Base-by-base conservation (phyloP, 2,888 invertebrate species). In the Congeria kusceri region DNA sequence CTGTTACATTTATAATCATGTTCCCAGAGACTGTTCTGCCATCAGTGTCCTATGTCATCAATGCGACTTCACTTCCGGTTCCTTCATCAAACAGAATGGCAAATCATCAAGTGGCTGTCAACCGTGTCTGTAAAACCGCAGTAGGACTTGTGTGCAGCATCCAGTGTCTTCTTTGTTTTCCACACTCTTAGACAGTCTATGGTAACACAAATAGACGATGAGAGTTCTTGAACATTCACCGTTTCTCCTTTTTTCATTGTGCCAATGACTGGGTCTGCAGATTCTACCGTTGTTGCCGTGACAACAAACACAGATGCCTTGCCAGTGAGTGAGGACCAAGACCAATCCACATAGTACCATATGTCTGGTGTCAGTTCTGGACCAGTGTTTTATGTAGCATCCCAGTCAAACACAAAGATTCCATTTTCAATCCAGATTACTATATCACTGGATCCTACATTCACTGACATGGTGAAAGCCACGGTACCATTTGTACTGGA, bases 41-140 rank as follows among this genome's bases (percentile, higher is more conserved):
- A n/a, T n/a, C n/a, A n/a, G n/a, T n/a, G n/a, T n/a, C n/a, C n/a
- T n/a, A n/a, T n/a, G 73, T 57, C 3, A 58, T 66, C 46, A 84
- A 32, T 7, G 57, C 39, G 28, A 85, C 75, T n/a, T 39, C 66
- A 1, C 66, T n/a, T n/a, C 87, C 87, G 9, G 58, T 64, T 3
- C 87, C 88, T 71, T 88, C 88, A 71, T 88, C 88, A 44, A 88
- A 80, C 9, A 75, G 56, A 15, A 80, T 61, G 13, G 62, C 25
- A n/a, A 23, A 86, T 44, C 28, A 86, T 13, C 29, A 87, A 67
- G 20, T 71, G 74, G 20, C 69, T 68, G 5, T 58, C 74, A 9
- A 69, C 59, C 18, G 25, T 46, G 15, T 57, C 56, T 13, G 46
- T 44, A 18, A 18, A n/a, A n/a, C n/a, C n/a, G n/a, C n/a, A n/a